Conservation (phyloP, 2,888 invertebrate genomes). For the Osedax frankpressi region DNA sequence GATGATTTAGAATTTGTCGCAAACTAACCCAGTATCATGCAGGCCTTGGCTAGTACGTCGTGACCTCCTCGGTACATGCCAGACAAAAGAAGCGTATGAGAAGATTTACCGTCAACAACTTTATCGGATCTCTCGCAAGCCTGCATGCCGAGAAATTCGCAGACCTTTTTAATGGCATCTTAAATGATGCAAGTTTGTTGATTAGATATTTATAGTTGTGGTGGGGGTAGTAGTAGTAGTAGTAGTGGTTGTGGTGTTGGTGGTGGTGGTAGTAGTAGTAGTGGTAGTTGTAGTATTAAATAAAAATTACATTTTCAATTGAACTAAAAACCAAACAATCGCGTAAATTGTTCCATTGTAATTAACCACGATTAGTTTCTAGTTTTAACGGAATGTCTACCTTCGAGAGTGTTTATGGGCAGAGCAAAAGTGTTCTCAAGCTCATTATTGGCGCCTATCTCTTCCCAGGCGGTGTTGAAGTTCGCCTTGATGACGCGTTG, state of each 20-base stretch:
- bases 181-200: too few species aligned
- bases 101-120: conserved; percentile 65
- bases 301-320: too few species aligned
- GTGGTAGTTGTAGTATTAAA: too few species aligned
- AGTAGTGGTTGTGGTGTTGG: too few species aligned
- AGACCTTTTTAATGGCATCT: conserved; percentile 68
- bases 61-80: conserved; percentile 81
- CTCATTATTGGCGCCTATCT: conserved; percentile 56
- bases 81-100: conserved; percentile 66
- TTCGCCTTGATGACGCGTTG: conserved; percentile 64
- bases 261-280: too few species aligned
- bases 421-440: conserved; percentile 84
- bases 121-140: conserved; percentile 72
- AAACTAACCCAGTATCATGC: conserved; percentile 55
- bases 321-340: too few species aligned
- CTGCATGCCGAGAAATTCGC: conserved; percentile 69
- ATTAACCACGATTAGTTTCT: background rate
- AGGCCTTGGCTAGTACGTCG: conserved; percentile 73
- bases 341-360: too few species aligned
- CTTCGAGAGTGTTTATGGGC: conserved; percentile 60
- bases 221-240: too few species aligned
- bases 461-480: conserved; percentile 69
- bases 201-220: too few species aligned
- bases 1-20: too few species aligned
- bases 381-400: conserved; percentile 30